phyloP scores from a whole-genome alignment of 2,113 vertebrate genomes.

The Lasiurus cinereus region DNA sequence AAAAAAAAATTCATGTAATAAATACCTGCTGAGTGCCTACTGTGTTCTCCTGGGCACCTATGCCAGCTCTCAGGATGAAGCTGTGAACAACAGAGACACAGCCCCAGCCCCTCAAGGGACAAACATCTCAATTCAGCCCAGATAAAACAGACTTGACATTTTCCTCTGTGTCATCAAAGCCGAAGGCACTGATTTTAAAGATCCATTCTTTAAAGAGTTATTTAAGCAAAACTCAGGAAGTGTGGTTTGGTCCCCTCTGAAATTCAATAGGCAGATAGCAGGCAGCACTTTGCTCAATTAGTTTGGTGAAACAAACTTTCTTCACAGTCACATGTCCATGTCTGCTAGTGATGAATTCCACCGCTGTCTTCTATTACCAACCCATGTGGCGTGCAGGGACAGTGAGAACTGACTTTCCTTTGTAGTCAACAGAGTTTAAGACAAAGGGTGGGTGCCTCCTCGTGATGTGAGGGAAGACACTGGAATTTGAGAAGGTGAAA shows the following conservation, averaged over 20 bases:
- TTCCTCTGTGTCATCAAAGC: not conserved
- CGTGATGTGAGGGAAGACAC: not conserved
- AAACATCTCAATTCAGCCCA: not conserved
- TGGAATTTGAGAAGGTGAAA: not conserved
- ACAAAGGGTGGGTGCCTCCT: not conserved
- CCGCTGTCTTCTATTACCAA: not conserved
- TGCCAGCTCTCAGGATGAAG: not conserved
- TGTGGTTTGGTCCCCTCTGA: not conserved
- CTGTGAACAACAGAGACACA: not conserved
- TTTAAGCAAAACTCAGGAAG: constrained; percentile 38
- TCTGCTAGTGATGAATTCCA: not conserved
- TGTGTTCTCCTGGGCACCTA: not conserved
- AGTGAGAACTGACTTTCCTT: constrained; percentile 41
- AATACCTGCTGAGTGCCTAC: not conserved
- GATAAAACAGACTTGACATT: not conserved
- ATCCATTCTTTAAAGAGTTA: not conserved
- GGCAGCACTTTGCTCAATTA: not conserved
- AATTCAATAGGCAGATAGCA: not conserved
- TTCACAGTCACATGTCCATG: not conserved
- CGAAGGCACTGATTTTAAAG: not conserved
- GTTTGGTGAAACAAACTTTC: not conserved
- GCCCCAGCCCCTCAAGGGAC: not conserved
- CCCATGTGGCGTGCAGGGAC: not conserved
- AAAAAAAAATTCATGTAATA: not conserved
- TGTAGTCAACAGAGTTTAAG: not conserved